Conservation (phyloP, 2,797 vertebrate genomes). For the Chrosomus eos region DNA sequence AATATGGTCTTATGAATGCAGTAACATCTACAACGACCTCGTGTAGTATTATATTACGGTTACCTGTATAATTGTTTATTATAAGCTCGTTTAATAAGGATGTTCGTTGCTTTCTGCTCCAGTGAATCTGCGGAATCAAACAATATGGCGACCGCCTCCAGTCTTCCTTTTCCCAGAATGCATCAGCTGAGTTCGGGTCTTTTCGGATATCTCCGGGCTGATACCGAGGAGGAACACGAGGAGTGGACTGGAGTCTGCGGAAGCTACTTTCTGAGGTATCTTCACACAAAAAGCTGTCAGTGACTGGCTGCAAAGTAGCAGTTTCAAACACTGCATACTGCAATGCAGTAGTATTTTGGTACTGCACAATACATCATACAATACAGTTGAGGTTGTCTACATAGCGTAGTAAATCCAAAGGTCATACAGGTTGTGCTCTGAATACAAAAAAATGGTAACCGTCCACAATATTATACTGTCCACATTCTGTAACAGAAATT, state of each 20-base stretch:
- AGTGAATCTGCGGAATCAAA: constrained; percentile 60
- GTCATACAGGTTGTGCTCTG: not conserved
- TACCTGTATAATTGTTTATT: not conserved
- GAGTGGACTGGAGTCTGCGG: not conserved
- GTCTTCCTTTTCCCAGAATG: constrained; percentile 70
- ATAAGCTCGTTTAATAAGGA: not conserved
- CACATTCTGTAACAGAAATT: not conserved
- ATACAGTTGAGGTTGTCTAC: not conserved
- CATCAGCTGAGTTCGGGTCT: constrained; percentile 65
- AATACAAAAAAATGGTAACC: not conserved
- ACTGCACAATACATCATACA: not conserved
- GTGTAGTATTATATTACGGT: not conserved
- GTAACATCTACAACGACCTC: not conserved
- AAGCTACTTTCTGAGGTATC: not conserved
- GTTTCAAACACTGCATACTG: not conserved
- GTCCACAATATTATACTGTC: not conserved
- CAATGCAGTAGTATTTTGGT: not conserved
- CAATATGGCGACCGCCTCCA: constrained; percentile 77
- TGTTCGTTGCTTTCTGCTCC: constrained; percentile 65
- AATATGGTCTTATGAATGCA: not conserved
- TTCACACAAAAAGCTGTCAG: not conserved
- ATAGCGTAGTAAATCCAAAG: not conserved
- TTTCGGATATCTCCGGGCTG: constrained; percentile 54
- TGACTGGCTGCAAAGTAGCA: not conserved
- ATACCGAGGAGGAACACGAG: not conserved